Conservation (phyloP, 2,888 invertebrate species). For the Tortricodes alternella region DNA sequence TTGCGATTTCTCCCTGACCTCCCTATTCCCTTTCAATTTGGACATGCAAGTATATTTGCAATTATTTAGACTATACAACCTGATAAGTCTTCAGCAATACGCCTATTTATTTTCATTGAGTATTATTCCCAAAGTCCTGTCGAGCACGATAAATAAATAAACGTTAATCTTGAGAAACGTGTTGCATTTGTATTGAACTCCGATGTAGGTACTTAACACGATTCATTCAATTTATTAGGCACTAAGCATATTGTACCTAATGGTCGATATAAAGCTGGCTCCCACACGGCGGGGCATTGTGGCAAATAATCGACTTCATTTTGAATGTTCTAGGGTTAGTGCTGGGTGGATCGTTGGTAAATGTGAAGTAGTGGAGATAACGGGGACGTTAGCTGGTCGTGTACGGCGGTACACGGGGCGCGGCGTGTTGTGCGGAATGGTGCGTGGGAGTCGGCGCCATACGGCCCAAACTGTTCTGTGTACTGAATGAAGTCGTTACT, state of each 20-base stretch:
- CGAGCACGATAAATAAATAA: no score
- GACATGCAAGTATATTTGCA: no score
- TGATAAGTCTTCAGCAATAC: no score
- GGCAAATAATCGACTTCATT: background rate
- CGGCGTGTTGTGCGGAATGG: no score
- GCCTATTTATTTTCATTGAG: no score
- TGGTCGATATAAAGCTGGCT: background rate
- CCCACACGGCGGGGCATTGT: no score
- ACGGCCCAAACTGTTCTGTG: background rate
- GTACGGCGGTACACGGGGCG: slow-evolving; percentile 40
- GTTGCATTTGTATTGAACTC: background rate
- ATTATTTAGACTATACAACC: no score
- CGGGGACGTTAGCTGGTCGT: slow-evolving; percentile 53
- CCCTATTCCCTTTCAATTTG: no score
- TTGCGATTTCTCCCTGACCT: no score
- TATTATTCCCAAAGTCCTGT: no score
- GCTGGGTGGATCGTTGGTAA: background rate
- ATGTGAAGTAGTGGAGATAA: slow-evolving; percentile 51
- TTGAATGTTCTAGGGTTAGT: no score
- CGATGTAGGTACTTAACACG: background rate
- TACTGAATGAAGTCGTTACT: slow-evolving; percentile 1
- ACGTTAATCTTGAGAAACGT: background rate
- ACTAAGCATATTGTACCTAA: background rate
- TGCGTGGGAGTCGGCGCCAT: slow-evolving; percentile 55
- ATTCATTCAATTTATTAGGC: background rate